These are phyloP conservation scores for Toxotes lorentzi DNA, from an alignment of 2,797 vertebrate species.

Conservation along the genomic window DNA sequence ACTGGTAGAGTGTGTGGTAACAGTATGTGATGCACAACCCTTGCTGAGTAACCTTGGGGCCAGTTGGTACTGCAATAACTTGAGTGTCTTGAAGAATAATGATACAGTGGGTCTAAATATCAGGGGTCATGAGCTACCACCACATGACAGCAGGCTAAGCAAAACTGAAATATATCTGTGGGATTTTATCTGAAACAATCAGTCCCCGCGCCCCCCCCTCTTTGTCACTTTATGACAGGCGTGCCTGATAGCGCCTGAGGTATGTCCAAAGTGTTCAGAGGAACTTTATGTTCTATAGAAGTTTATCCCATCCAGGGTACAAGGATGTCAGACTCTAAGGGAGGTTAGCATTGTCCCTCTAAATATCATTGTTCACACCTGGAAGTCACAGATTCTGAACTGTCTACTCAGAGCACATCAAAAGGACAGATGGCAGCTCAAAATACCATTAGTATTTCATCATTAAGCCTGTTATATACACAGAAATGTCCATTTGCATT, in stretches of 20 bases:
- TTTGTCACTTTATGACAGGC: conserved; percentile 21
- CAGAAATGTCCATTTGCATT: conserved; percentile 75
- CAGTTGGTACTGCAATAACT: conserved; percentile 18
- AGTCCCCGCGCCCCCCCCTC: background rate
- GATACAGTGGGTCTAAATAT: conserved; percentile 7
- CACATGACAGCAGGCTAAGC: conserved; percentile 8
- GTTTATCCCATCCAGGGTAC: conserved; percentile 10
- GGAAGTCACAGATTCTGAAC: conserved; percentile 59
- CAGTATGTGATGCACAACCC: conserved; percentile 12
- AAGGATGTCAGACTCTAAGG: background rate
- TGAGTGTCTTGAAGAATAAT: conserved; percentile 31
- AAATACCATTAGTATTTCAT: conserved; percentile 72
- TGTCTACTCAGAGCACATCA: conserved; percentile 61
- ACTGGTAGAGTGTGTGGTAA: conserved; percentile 1
- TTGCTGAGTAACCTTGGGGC: conserved; percentile 16
- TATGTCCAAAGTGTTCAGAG: conserved; percentile 13
- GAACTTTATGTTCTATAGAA: conserved; percentile 17
- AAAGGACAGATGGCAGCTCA: conserved; percentile 41
- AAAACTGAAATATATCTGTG: conserved; percentile 3
- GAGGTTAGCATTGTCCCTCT: conserved; percentile 35
- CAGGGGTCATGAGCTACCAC: conserved; percentile 21
- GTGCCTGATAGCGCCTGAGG: conserved; percentile 15
- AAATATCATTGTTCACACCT: conserved; percentile 66
- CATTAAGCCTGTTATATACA: conserved; percentile 61
- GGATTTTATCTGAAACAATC: conserved; percentile 27